Evolutionary conservation across 2,888 invertebrate species (phyloP).

Genomic region (Acleris sparsana): DNA sequence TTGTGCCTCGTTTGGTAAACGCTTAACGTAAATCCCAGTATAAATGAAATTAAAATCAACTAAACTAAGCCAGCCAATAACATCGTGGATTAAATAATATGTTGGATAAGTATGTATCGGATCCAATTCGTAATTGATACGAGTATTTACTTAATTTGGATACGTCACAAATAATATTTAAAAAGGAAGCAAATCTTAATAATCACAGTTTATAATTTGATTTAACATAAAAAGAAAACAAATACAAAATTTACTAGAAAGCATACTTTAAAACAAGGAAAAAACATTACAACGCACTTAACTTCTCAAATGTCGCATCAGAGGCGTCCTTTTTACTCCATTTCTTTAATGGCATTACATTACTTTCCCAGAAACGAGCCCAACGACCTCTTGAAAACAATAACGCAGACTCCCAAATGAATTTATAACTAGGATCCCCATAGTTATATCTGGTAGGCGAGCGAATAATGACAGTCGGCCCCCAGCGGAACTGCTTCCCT

Average conservation of each 20-base stretch:
- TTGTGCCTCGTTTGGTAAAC: slow-evolving; percentile 36
- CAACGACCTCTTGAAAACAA: slow-evolving; percentile 26
- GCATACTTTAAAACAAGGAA: too few relatives aligned
- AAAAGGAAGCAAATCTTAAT: too few relatives aligned
- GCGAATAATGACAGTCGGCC: slow-evolving; percentile 32
- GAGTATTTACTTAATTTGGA: too few relatives aligned
- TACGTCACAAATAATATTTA: too few relatives aligned
- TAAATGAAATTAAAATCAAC: not conserved
- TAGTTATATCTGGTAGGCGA: slow-evolving; percentile 33
- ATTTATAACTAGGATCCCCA: slow-evolving; percentile 26
- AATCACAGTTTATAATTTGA: too few relatives aligned
- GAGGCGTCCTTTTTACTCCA: slow-evolving; percentile 5
- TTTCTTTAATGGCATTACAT: slow-evolving; percentile 18
- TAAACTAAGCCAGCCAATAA: too few relatives aligned
- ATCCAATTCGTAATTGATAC: too few relatives aligned
- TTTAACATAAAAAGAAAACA: too few relatives aligned
- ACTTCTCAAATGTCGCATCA: not conserved
- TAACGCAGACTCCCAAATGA: slow-evolving; percentile 21
- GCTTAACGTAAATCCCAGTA: slow-evolving; percentile 8
- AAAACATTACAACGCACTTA: too few relatives aligned
- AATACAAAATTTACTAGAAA: too few relatives aligned
- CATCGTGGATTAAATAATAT: too few relatives aligned
- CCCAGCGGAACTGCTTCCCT: slow-evolving; percentile 58
- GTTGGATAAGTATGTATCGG: too few relatives aligned
- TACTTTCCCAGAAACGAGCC: slow-evolving; percentile 19